A percentile compares a stretch with the other conserved stretches of the same genome.
phyloP scores from a whole-genome alignment of 2,113 vertebrate genomes.

The Python bivittatus region DNA sequence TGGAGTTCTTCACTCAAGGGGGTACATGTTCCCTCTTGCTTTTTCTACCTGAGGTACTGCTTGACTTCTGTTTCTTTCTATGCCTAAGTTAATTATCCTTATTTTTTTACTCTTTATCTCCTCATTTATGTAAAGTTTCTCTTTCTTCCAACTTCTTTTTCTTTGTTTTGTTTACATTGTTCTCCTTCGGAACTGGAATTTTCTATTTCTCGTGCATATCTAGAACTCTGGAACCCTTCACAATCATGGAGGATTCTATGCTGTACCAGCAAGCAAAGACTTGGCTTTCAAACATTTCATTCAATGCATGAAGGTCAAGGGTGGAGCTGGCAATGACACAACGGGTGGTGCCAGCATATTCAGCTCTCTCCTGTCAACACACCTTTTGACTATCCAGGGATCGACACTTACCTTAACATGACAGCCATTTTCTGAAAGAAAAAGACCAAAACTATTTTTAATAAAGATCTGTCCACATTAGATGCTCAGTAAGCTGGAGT shows the following conservation, averaged over 20 bases:
- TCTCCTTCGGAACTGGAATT: neutral
- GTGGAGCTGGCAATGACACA: neutral
- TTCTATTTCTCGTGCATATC: neutral
- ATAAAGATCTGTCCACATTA: slow-evolving; percentile 40
- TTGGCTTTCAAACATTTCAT: too few species aligned
- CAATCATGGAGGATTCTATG: neutral
- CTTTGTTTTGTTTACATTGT: neutral
- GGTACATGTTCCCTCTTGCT: neutral
- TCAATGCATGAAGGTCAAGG: neutral
- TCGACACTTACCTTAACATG: neutral
- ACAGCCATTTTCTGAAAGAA: neutral
- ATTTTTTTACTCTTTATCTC: neutral
- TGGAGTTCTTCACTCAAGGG: neutral
- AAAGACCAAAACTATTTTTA: neutral
- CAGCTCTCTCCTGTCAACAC: neutral
- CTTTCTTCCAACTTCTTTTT: neutral
- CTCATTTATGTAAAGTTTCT: neutral
- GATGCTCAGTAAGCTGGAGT: slow-evolving; percentile 49
- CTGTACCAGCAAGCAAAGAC: neutral
- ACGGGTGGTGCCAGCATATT: neutral
- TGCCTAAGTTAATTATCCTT: neutral
- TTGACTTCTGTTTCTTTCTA: neutral
- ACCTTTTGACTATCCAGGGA: neutral
- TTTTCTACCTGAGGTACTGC: neutral
- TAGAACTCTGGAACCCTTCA: neutral